Evolutionary conservation across 2,797 vertebrate genomes (phyloP), one percentile per base, ranked within the genome.

Genomic region (Taeniopygia guttata): DNA sequence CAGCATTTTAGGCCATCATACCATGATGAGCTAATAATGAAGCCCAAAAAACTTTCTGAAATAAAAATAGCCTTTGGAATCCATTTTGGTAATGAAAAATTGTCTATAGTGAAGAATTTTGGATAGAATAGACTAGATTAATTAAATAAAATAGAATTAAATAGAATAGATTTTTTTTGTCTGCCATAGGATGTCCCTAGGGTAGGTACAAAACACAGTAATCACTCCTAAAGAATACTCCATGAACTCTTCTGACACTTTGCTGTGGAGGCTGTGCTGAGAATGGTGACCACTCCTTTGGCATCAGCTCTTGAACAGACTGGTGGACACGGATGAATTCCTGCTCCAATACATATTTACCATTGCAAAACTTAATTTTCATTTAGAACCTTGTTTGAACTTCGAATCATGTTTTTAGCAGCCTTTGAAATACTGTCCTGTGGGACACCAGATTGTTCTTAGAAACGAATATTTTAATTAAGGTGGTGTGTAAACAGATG

Each of bases 31-130:
- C 29, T 51, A 87, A 81, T 56, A 90, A 79, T 26, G 46, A 48
- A 89, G 29, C 27, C 30, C 55, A 68, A 60, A 59, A 69, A 81
- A 29, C 19, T 59, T 70, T 75, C 49, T 74, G 75, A 87, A 76
- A 55, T 83, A 72, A 84, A 96, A 95, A 60, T 74, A 96, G 52
- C 19, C 40, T 93, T 84, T 89, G 68, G 48, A 69, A 55, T 94
- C 40, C 70, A 62, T 91, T 84, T 87, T 56, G 49, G 15, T 78
- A 81, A 88, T 92, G 64, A 90, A 82, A 87, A 81, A 30, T 62
- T 30, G 27, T 29, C 55, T 70, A 20, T 36, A 91, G 36, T 13
- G 29, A 87, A 83, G 73, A 74, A 59, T 32, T 30, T 51, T 60
- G 58, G 36, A 29, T 60, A 20, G 26, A 40, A 60, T 40, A 40